These are phyloP conservation scores for Phrynosoma platyrhinos DNA, from an alignment of 2,113 vertebrate species.

Conservation along the genomic window DNA sequence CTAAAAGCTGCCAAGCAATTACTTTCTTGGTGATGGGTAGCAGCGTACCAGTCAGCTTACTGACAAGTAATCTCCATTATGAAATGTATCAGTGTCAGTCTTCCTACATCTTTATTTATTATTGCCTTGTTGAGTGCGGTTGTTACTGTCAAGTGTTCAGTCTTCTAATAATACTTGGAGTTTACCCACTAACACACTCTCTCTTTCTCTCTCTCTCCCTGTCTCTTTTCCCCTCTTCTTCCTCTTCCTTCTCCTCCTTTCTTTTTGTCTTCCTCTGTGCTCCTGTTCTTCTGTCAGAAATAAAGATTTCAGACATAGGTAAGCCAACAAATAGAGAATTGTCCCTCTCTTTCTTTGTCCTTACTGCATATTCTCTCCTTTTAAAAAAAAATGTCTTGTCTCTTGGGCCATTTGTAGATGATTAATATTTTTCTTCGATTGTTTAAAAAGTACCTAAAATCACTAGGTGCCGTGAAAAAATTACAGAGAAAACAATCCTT, in stretches of 20 bases:
- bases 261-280: slow-evolving; percentile 85
- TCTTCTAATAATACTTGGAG: slow-evolving; percentile 80
- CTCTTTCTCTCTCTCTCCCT: slow-evolving; percentile 80
- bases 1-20: slow-evolving; percentile 53
- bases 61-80: slow-evolving; percentile 72
- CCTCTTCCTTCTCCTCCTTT: slow-evolving; percentile 78
- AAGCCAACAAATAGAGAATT: slow-evolving; percentile 84
- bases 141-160: slow-evolving; percentile 81
- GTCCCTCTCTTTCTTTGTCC: slow-evolving; percentile 71
- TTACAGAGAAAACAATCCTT: background rate
- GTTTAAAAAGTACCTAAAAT: background rate
- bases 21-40: slow-evolving; percentile 51
- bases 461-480: background rate
- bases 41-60: slow-evolving; percentile 64
- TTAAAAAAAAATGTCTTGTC: slow-evolving; percentile 11
- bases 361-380: slow-evolving; percentile 71
- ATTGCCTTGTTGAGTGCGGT: slow-evolving; percentile 69
- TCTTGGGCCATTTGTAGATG: slow-evolving; percentile 62
- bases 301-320: slow-evolving; percentile 99
- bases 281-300: slow-evolving; percentile 93
- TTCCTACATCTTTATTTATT: slow-evolving; percentile 80
- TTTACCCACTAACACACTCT: slow-evolving; percentile 82
- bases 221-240: slow-evolving; percentile 76
- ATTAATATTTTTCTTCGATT: slow-evolving; percentile 37
- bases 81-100: slow-evolving; percentile 76